phyloP scores from a whole-genome alignment of 2,113 vertebrate species.

The Lanius ludovicianus region DNA sequence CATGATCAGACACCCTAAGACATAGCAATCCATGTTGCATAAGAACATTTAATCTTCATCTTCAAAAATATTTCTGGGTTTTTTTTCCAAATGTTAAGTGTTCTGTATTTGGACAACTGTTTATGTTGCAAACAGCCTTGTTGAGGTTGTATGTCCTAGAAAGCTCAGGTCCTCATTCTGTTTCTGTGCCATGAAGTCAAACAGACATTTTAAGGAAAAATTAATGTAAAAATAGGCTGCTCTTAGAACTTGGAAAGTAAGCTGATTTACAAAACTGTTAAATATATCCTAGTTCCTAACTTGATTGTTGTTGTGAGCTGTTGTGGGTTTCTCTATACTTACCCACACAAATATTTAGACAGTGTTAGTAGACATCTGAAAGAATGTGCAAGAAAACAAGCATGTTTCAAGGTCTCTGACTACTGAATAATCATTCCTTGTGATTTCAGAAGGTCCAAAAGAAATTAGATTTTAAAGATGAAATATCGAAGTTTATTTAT shows the following conservation, averaged over 20 bases:
- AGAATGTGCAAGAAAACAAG: background rate
- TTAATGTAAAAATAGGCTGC: background rate
- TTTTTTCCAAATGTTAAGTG: background rate
- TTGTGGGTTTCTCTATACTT: background rate
- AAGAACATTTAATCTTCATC: background rate
- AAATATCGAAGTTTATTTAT: background rate
- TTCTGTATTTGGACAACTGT: background rate
- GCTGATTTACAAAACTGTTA: background rate
- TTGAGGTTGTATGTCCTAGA: fast-evolving
- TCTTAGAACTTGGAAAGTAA: background rate
- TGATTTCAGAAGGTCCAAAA: background rate
- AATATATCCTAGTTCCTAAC: background rate
- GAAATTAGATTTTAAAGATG: background rate
- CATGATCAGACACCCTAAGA: no score
- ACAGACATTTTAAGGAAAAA: background rate
- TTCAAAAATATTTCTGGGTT: background rate
- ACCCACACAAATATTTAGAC: background rate
- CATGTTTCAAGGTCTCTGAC: background rate
- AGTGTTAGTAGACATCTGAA: background rate
- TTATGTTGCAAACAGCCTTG: background rate
- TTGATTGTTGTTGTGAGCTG: no score
- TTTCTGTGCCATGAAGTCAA: background rate
- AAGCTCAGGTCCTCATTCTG: background rate
- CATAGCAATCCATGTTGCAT: background rate
- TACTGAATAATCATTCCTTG: background rate